phyloP scores from a whole-genome alignment of 2,888 invertebrate species.

The Ophraella communa region DNA sequence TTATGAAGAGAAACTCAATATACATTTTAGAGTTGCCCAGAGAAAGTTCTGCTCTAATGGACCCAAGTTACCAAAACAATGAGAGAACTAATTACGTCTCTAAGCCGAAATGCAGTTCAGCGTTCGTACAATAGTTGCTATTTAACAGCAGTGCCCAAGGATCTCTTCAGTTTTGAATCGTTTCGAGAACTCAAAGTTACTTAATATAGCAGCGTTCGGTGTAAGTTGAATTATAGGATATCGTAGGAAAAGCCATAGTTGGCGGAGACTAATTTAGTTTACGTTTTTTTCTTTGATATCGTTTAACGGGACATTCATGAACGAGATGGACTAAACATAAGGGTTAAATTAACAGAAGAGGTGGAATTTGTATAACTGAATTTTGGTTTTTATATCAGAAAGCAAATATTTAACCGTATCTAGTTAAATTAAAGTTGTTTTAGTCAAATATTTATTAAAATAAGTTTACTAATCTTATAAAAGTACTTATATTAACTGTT shows the following conservation, averaged over 20 bases:
- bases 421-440: too few relatives aligned
- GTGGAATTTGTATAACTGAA: too few relatives aligned
- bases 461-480: too few relatives aligned
- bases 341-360: too few relatives aligned
- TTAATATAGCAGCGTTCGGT: not conserved
- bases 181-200: constrained; percentile 9
- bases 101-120: constrained; percentile 12
- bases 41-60: constrained; percentile 31
- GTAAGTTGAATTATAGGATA: not conserved
- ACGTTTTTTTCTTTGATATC: not conserved
- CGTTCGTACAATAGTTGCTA: constrained; percentile 39
- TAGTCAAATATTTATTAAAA: too few relatives aligned
- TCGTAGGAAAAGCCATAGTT: not conserved
- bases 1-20: constrained; percentile 7
- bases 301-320: too few relatives aligned
- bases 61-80: constrained; percentile 33
- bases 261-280: not conserved
- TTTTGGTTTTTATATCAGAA: too few relatives aligned
- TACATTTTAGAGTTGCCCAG: constrained; percentile 14
- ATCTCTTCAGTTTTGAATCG: constrained; percentile 31
- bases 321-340: too few relatives aligned
- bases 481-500: too few relatives aligned
- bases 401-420: too few relatives aligned
- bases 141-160: constrained; percentile 38
- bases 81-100: constrained; percentile 34